Percentiles rank a stretch among this genome's conserved stretches.
phyloP scores from a whole-genome alignment of 2,797 vertebrate genomes.

The Gila robusta region DNA sequence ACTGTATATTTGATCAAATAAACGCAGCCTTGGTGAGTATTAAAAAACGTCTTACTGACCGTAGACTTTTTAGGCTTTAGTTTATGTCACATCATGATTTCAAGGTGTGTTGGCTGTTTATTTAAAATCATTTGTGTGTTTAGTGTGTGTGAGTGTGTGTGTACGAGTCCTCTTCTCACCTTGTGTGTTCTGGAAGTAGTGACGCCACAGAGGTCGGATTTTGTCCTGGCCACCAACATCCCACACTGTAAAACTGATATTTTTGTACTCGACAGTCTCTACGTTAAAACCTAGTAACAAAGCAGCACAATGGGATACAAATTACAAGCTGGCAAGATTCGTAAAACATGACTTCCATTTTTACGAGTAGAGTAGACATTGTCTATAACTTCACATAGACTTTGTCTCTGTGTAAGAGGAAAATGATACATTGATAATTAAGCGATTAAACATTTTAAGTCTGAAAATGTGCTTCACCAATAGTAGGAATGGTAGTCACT shows the following conservation, averaged over 20 bases:
- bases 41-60: neutral
- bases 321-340: neutral
- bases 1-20: neutral
- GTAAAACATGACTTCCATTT: neutral
- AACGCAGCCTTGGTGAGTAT: neutral
- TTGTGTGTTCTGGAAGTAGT: conserved; percentile 99
- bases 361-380: neutral
- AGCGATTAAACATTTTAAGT: neutral
- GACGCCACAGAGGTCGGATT: conserved; percentile 96
- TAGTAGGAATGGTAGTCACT: conserved; percentile 97
- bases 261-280: conserved; percentile 98
- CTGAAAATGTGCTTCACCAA: conserved; percentile 76
- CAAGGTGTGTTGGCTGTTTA: neutral
- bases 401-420: neutral
- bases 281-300: conserved; percentile 90
- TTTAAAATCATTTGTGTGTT: neutral
- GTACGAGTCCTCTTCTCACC: conserved; percentile 76
- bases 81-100: neutral
- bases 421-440: neutral
- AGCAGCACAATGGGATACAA: neutral
- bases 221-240: conserved; percentile 98
- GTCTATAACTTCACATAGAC: neutral
- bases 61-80: neutral
- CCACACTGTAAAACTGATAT: conserved; percentile 99
- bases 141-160: neutral